Base-by-base conservation (phyloP, 2,113 vertebrate genomes). In the Paedocypris sp. region DNA sequence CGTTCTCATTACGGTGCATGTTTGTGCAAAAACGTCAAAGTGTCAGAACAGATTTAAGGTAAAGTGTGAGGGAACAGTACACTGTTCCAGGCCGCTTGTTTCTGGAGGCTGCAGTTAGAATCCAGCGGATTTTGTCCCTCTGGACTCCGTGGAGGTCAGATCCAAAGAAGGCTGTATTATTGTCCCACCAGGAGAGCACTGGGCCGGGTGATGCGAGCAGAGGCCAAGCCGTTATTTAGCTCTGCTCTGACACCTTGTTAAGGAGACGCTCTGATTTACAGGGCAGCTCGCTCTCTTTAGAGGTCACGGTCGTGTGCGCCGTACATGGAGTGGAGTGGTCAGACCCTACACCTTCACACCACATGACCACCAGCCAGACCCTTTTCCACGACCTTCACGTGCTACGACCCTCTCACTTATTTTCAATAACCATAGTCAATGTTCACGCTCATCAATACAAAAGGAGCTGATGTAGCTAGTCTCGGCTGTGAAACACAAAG, bases 161-260 rank as follows among this genome's bases (percentile, higher is more conserved):
- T 42, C 25, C 51, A 62, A 47, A 42, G 60, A 62, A 31, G 49
- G 23, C 19, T 62, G 36, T 62, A 51, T 43, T 62, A 62, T 43
- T 62, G 36, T 32, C 60, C 48, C 28, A 25, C 32, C 26, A 26
- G 31, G 22, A 51, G 23, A 48, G 42, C 51, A 56, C 42, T 51
- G 7, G 51, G 29, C 18, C 57, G 33, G 41, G 19, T 58, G 35
- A 49, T 25, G 42, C 19, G 52, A 47, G 60, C 28, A 38, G 18
- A 68, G 66, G 22, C 53, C 45, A 51, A 64, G 52, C 52, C 29
- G 26, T 61, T 54, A 60, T 60, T 66, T 65, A 50, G 29, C 20
- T 54, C 39, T 65, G 31, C 31, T 68, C 47, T 64, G 64, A 57
- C 67, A 67, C 47, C 67, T 67, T 65, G 58, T 72, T 72, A 70